Evolutionary conservation across 2,797 vertebrate species (phyloP).

Genomic region (Leptatherina wallacei): DNA sequence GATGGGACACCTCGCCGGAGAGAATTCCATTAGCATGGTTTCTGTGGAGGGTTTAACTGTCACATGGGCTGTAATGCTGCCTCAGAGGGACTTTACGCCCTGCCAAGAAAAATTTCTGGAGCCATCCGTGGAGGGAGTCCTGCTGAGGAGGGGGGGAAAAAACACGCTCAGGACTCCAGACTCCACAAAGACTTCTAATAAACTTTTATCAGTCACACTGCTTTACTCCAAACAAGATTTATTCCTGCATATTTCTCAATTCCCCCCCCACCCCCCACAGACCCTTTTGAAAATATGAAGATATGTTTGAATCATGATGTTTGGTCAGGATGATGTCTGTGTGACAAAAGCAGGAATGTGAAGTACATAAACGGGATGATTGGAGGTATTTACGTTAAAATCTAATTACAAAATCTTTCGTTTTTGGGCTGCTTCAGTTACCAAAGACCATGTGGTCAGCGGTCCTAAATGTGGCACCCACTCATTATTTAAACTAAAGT

Average conservation of each 20-base stretch:
- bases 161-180: slow-evolving; percentile 32
- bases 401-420: neutral
- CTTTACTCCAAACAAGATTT: slow-evolving; percentile 44
- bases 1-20: slow-evolving; percentile 52
- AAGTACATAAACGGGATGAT: slow-evolving; percentile 1
- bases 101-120: slow-evolving; percentile 62
- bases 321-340: neutral
- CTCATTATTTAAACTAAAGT: neutral
- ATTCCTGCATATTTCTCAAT: slow-evolving; percentile 41
- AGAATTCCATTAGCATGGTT: slow-evolving; percentile 62
- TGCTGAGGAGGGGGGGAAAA: slow-evolving; percentile 29
- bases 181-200: slow-evolving; percentile 64
- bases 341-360: neutral
- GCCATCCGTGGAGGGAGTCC: slow-evolving; percentile 44
- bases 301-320: slow-evolving; percentile 5
- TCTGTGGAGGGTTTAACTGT: slow-evolving; percentile 67
- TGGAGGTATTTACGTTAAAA: neutral
- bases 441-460: neutral
- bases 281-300: slow-evolving; percentile 2
- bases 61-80: slow-evolving; percentile 55
- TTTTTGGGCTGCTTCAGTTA: neutral
- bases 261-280: slow-evolving; percentile 41
- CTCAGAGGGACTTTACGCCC: slow-evolving; percentile 55
- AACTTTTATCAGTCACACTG: slow-evolving; percentile 67
- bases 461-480: neutral